These are phyloP conservation scores for Embiotoca jacksoni DNA, from an alignment of 2,113 vertebrate species.

Conservation along the genomic window DNA sequence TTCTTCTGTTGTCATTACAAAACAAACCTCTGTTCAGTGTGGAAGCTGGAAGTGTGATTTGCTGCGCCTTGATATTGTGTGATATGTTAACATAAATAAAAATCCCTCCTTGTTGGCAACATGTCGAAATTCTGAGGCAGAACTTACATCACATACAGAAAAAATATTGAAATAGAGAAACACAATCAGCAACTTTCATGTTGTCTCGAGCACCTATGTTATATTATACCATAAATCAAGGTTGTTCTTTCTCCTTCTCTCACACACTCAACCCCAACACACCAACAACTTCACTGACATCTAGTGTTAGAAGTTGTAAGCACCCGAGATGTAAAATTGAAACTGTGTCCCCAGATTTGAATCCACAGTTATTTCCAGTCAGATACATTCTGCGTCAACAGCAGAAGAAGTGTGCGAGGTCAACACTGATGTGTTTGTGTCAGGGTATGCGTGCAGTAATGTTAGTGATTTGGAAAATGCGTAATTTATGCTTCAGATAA, in stretches of 20 bases:
- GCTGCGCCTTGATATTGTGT: neutral
- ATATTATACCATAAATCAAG: neutral
- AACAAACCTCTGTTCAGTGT: neutral
- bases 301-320: conserved; percentile 60
- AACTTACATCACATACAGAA: neutral
- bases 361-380: neutral
- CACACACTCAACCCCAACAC: neutral
- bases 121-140: neutral
- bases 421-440: neutral
- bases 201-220: neutral
- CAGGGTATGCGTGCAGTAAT: neutral
- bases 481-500: neutral
- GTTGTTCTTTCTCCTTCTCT: neutral
- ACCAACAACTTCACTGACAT: conserved; percentile 63
- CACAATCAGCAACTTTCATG: neutral
- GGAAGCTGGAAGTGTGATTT: neutral
- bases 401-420: neutral
- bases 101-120: too few relatives aligned
- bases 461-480: neutral
- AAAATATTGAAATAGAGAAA: neutral
- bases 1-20: neutral
- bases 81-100: neutral
- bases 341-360: neutral
- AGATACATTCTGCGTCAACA: neutral
- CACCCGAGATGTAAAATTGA: neutral